A percentile compares a stretch with the other conserved stretches of the same genome.
phyloP scores from a whole-genome alignment of 2,113 vertebrate genomes.

The Onychostruthus taczanowskii region DNA sequence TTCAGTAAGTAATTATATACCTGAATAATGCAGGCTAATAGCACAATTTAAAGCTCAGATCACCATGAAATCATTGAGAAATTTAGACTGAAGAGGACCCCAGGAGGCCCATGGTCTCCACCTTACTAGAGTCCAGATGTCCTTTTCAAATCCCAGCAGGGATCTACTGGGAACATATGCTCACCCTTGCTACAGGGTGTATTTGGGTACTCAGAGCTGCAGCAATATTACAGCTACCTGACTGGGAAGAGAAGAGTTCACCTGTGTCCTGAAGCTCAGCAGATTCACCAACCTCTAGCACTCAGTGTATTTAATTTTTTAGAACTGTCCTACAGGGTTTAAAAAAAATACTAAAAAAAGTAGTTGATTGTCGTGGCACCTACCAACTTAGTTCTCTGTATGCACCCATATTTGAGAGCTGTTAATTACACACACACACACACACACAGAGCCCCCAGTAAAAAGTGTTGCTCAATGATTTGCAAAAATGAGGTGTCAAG shows the following conservation, averaged over 20 bases:
- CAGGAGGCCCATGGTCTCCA: neutral
- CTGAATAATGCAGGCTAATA: neutral
- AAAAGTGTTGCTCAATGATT: neutral
- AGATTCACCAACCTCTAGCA: neutral
- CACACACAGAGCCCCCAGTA: neutral
- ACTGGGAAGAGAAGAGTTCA: neutral
- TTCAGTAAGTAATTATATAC: neutral
- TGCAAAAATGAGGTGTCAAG: neutral
- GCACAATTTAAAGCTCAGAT: neutral
- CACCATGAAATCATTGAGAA: neutral
- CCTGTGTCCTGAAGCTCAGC: neutral
- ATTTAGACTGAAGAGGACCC: neutral
- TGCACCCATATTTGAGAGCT: neutral
- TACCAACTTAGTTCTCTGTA: neutral
- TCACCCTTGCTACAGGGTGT: neutral
- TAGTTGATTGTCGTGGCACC: neutral
- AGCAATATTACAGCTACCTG: neutral
- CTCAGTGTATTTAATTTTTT: neutral
- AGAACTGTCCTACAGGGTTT: neutral
- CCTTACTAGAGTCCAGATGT: too few species aligned
- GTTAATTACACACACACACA: neutral
- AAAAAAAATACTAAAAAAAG: neutral
- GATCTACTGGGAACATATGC: neutral
- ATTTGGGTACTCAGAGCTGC: neutral
- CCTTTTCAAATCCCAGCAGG: neutral